Conservation (phyloP, 2,113 vertebrate genomes). For the Lepisosteus oculatus region DNA sequence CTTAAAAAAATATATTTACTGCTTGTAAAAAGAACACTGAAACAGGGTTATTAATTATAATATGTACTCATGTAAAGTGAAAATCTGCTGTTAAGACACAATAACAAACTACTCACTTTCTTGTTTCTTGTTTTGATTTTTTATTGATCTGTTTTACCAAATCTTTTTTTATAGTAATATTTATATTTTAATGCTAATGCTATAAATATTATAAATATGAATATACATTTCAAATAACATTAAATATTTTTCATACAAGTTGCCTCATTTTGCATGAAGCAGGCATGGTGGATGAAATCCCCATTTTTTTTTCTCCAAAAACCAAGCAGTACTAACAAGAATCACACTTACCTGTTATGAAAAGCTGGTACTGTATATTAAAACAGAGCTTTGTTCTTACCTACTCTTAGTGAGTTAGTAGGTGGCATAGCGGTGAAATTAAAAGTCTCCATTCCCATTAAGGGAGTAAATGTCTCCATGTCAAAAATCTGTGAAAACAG, state of each 20-base stretch:
- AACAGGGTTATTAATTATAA: too few species aligned
- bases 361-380: not conserved
- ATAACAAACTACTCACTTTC: too few species aligned
- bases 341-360: not conserved
- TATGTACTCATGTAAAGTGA: too few species aligned
- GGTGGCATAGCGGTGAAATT: constrained; percentile 29
- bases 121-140: too few species aligned
- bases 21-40: too few species aligned
- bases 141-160: too few species aligned
- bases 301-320: not conserved
- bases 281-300: constrained; percentile 1
- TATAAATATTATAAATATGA: not conserved
- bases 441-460: constrained; percentile 26
- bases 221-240: too few species aligned
- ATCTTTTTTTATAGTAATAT: too few species aligned
- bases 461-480: constrained; percentile 4
- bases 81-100: too few species aligned
- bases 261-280: not conserved
- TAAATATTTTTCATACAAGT: not conserved
- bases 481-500: constrained; percentile 8
- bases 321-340: not conserved
- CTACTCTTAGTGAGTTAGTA: constrained; percentile 22
- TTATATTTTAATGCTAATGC: too few species aligned
- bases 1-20: too few species aligned
- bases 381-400: constrained; percentile 12